Evolutionary conservation across 2,797 vertebrate genomes (phyloP), one percentile per base, ranked within the genome.

Genomic region (Channallabes apus): DNA sequence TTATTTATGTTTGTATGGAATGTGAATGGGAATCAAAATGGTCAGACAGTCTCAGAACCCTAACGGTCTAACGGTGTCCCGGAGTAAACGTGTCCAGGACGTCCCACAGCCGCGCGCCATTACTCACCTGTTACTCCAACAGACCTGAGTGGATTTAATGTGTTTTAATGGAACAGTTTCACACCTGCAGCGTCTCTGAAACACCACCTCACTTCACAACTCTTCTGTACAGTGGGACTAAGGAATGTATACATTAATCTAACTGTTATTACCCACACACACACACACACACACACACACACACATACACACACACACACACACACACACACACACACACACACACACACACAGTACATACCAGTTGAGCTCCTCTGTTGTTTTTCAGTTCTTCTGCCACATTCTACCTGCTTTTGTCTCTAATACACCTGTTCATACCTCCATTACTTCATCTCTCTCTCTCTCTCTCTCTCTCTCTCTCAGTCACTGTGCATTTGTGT

Each of bases 361-460:
- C 54, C 73, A 32, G 17, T 58, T 20, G 27, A 29, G 46, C 46
- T 18, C n/a, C n/a, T 27, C 24, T 75, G 46, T 18, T 2, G 5
- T 24, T 76, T 58, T 32, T 8, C n/a, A 56, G 15, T 58, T 15
- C 17, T 18, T 76, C 17, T 56, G 18, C 54, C 73, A 35, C 54
- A 58, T 77, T 77, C 27, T 58, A 77, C 73, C 80, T 79, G 46
- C 62, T 82, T 69, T 17, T 24, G 69, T 83, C 84, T 38, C 68
- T 56, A 38, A n/a, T 20, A 32, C 27, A 93, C 92, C 92, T 93
- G 91, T 91, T 88, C 88, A 88, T 87, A 89, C 90, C 86, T 82
- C 65, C 24, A 41, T 32, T 41, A 82, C 27, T 78, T 46, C 20
- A 65, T 82, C 61, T 38, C 73, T 82, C 51, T 71, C 65, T 81